phyloP scores from a whole-genome alignment of 2,888 invertebrate genomes.

The Panorpa germanica region DNA sequence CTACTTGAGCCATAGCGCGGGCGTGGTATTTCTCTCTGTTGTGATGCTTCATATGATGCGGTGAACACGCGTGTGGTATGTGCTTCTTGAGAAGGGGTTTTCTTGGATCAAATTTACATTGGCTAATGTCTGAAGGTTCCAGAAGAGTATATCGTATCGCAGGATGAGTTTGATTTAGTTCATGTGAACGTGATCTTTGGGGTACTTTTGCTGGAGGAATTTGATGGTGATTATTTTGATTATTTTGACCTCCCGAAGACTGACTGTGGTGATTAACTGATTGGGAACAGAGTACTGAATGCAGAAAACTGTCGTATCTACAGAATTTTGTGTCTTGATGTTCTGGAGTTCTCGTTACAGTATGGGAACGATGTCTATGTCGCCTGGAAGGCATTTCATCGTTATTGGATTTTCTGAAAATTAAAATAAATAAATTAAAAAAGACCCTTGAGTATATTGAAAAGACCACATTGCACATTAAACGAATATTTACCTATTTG shows the following conservation, averaged over 20 bases:
- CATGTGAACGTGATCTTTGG: slow-evolving; percentile 25
- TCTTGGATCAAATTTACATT: slow-evolving; percentile 1
- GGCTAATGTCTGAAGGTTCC: slow-evolving; percentile 12
- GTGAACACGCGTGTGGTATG: slow-evolving; percentile 18
- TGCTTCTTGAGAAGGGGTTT: no score
- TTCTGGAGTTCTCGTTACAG: slow-evolving; percentile 24
- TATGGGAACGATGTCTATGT: slow-evolving; percentile 24
- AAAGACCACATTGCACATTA: background rate
- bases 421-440: slow-evolving; percentile 4
- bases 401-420: slow-evolving; percentile 13
- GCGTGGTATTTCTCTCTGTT: slow-evolving; percentile 37
- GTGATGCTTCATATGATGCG: slow-evolving; percentile 33
- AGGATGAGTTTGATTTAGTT: slow-evolving; percentile 17
- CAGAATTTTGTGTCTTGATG: slow-evolving; percentile 26
- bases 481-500: slow-evolving; percentile 39
- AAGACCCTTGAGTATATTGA: slow-evolving; percentile 3
- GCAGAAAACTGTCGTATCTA: slow-evolving; percentile 39
- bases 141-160: slow-evolving; percentile 15
- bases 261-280: slow-evolving; percentile 29
- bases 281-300: slow-evolving; percentile 39
- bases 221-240: slow-evolving; percentile 17
- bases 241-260: slow-evolving; percentile 28
- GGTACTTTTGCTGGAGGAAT: slow-evolving; percentile 12
- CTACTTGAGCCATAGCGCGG: slow-evolving; percentile 24
- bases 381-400: slow-evolving; percentile 23